Evolutionary conservation across 2,888 invertebrate species (phyloP).

Genomic region (Ypsolopha sequella): DNA sequence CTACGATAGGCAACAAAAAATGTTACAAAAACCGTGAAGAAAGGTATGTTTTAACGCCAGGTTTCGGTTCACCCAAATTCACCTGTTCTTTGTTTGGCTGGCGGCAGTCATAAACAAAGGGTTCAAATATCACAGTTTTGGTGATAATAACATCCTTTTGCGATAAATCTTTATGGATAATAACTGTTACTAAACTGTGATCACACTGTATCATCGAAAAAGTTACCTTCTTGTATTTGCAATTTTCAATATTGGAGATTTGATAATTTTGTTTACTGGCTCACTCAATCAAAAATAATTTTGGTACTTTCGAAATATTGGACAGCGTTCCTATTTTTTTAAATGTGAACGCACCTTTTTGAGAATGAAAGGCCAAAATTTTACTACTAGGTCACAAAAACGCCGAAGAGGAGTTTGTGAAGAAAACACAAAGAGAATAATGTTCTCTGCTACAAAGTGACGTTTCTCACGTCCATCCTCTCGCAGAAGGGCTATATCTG

Average conservation of each 20-base stretch:
- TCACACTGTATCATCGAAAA: conserved; percentile 17
- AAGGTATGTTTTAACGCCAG: conserved; percentile 43
- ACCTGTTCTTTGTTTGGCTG: conserved; percentile 64
- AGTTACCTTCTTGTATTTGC: neutral
- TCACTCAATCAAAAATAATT: no score
- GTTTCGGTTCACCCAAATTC: conserved; percentile 41
- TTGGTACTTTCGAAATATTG: no score
- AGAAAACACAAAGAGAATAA: no score
- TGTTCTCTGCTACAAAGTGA: neutral
- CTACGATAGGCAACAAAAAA: conserved; percentile 45
- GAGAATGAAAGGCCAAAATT: no score
- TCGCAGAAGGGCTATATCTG: conserved; percentile 43
- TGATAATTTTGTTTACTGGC: no score
- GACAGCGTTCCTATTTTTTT: no score
- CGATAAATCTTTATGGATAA: conserved; percentile 60
- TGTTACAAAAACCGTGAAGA: conserved; percentile 60
- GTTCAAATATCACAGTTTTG: conserved; percentile 65
- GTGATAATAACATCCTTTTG: conserved; percentile 48
- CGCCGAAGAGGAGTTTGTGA: no score
- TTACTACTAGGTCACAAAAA: no score
- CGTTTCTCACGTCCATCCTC: neutral
- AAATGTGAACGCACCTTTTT: no score
- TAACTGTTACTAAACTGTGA: conserved; percentile 50
- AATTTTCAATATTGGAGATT: neutral
- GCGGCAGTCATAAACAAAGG: conserved; percentile 59